Conservation (phyloP, 2,888 invertebrate species). For the Acheta domesticus region DNA sequence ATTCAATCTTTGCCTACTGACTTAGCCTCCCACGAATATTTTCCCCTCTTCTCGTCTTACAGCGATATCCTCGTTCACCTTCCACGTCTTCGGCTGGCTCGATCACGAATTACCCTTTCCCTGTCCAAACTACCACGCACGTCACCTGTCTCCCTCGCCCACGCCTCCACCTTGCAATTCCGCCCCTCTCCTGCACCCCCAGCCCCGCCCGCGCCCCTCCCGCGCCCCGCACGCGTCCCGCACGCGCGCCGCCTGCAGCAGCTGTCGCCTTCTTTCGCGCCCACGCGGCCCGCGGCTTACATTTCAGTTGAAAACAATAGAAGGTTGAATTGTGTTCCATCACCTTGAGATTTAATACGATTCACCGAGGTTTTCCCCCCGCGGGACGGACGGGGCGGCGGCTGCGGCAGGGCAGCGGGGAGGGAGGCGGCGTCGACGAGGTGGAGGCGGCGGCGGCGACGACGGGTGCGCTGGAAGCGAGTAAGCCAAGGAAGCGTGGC, state of each 20-base stretch:
- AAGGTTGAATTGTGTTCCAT: slow-evolving; percentile 18
- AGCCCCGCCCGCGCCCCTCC: too few species aligned
- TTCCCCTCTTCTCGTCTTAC: too few species aligned
- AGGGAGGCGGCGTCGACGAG: not conserved
- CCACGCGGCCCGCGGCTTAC: not conserved
- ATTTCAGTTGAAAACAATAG: slow-evolving; percentile 18
- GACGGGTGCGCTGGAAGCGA: not conserved
- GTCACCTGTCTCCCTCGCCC: too few species aligned
- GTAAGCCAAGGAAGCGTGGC: not conserved
- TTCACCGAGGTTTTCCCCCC: slow-evolving; percentile 10
- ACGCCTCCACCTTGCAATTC: too few species aligned
- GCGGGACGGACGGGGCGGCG: not conserved
- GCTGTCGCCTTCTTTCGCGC: not conserved
- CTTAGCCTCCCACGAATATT: too few species aligned
- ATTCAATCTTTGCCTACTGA: too few species aligned
- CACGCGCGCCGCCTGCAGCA: not conserved
- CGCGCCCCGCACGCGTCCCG: too few species aligned
- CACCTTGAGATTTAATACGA: slow-evolving; percentile 18
- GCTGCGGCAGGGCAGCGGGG: not conserved
- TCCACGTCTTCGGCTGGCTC: too few species aligned
- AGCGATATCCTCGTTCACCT: too few species aligned
- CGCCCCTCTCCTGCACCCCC: too few species aligned
- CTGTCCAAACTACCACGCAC: too few species aligned
- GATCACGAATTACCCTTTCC: too few species aligned
- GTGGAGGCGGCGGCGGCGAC: not conserved